Evolutionary conservation across 2,888 invertebrate genomes (phyloP), one percentile per base, ranked within the genome.

Genomic region (Smittia aterrima): DNA sequence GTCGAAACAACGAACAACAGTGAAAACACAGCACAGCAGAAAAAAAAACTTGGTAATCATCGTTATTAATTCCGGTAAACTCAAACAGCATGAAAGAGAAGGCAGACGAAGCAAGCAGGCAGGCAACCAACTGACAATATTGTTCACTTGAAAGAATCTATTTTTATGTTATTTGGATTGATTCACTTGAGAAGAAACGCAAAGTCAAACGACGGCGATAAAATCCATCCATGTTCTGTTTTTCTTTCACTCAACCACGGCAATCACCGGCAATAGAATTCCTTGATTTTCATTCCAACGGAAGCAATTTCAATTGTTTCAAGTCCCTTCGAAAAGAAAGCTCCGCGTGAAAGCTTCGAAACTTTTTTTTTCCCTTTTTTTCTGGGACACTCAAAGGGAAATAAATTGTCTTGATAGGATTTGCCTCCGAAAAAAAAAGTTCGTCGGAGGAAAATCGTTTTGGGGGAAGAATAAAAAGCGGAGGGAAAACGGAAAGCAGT

Each of bases 11-110:
- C 22, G 32, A n/a, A 41, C 27, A 70, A 54, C 70, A 70, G 54
- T 20, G 70, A n/a, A 70, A 70, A 25, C 70, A 54, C 13, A 58
- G 20, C 40, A 70, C 22, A 38, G 53, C 22, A 47, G 66, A 66
- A 62, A 38, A 24, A 40, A 70, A 11, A 54, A 67, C 20, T 58
- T 24, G 25, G 24, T 70, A 70, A 70, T 70, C 53, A 70, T 70
- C 70, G 70, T 54, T 70, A 70, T 70, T 70, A 70, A 70, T 70
- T 70, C 70, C 70, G 54, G 70, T 70, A 70, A 53, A 53, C 25
- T 70, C 70, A 70, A 54, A 70, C 41, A 32, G 70, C 70, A 70
- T 25, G 41, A 54, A 70, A 11, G 25, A 16, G 25, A 25, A 62
- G 11, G 20, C 24, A 22, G 16, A 16, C 13, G 20, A 62, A 62